Conservation (phyloP, 2,797 vertebrate genomes). For the Salarias fasciatus region DNA sequence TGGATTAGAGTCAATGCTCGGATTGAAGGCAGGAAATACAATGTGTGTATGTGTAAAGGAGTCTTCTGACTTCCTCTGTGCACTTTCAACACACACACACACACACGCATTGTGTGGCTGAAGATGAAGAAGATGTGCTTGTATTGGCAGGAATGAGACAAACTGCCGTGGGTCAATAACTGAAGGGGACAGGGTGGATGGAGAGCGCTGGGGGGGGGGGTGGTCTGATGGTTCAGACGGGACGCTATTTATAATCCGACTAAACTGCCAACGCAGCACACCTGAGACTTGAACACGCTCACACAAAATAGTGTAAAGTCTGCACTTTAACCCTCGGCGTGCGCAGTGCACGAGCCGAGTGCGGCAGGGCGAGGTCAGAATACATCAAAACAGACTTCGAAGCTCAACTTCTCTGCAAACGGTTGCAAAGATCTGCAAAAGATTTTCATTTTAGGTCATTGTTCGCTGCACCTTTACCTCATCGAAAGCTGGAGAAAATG, state of each 20-base stretch:
- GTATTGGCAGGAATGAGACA: conserved; percentile 71
- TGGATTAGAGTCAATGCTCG: too few species aligned
- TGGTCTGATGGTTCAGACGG: conserved; percentile 53
- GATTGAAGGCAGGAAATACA: conserved; percentile 5
- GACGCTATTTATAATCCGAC: conserved; percentile 66
- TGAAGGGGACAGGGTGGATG: conserved; percentile 29
- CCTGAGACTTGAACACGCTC: conserved; percentile 60
- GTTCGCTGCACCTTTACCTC: too few species aligned
- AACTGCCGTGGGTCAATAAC: conserved; percentile 73
- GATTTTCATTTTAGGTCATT: too few species aligned
- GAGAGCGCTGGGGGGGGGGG: conserved; percentile 5
- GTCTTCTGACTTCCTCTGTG: conserved; percentile 2
- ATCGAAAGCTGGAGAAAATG: too few species aligned
- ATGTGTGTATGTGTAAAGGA: neutral
- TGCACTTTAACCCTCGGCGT: conserved; percentile 62
- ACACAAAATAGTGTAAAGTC: conserved; percentile 64
- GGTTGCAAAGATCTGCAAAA: too few species aligned
- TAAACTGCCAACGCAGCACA: conserved; percentile 71
- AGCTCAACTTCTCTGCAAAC: too few species aligned
- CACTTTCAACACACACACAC: conserved; percentile 14
- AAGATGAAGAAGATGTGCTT: conserved; percentile 62
- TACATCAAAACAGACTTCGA: neutral
- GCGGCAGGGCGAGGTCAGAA: conserved; percentile 32
- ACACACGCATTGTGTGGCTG: conserved; percentile 18
- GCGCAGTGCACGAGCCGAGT: conserved; percentile 16